Percentiles rank a stretch among this genome's conserved stretches.
These are phyloP conservation scores for Dendroctonus ponderosae DNA, from an alignment of 1,140 invertebrate species.

Conservation along the genomic window DNA sequence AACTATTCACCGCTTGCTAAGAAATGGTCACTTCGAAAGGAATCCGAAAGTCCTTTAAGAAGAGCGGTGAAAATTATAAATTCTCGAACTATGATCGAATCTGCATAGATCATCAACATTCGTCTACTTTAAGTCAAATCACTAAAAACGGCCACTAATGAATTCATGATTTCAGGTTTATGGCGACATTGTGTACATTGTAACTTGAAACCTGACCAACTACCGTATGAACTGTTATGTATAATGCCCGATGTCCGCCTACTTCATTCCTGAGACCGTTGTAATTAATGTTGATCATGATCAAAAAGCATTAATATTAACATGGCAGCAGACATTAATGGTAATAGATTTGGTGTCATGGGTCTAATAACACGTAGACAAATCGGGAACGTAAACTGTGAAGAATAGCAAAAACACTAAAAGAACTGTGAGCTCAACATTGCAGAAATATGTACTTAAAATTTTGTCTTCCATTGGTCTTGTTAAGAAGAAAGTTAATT, in stretches of 20 bases:
- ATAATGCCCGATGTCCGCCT: conserved; percentile 14
- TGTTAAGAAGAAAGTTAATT: neutral
- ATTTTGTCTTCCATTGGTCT: neutral
- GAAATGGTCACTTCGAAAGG: neutral
- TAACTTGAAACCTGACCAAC: conserved; percentile 10
- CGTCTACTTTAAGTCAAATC: no score
- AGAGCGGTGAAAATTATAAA: neutral
- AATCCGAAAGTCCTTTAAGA: neutral
- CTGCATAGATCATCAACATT: neutral
- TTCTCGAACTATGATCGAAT: neutral
- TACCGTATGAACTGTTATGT: conserved; percentile 11
- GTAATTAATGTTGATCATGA: conserved; percentile 17
- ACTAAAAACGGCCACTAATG: neutral
- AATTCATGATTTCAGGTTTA: neutral
- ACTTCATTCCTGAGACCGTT: conserved; percentile 5
- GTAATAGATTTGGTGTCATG: conserved; percentile 11
- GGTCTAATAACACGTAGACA: conserved; percentile 1
- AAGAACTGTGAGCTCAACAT: neutral
- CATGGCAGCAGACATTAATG: conserved; percentile 14
- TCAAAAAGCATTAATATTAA: conserved; percentile 19
- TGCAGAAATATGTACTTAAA: neutral
- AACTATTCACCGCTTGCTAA: neutral
- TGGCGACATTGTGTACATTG: conserved; percentile 4
- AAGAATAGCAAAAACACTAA: neutral
- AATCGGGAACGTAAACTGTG: conserved; percentile 3